These are phyloP conservation scores for Halocaridina rubra DNA, from an alignment of 2,888 invertebrate genomes.

Conservation along the genomic window DNA sequence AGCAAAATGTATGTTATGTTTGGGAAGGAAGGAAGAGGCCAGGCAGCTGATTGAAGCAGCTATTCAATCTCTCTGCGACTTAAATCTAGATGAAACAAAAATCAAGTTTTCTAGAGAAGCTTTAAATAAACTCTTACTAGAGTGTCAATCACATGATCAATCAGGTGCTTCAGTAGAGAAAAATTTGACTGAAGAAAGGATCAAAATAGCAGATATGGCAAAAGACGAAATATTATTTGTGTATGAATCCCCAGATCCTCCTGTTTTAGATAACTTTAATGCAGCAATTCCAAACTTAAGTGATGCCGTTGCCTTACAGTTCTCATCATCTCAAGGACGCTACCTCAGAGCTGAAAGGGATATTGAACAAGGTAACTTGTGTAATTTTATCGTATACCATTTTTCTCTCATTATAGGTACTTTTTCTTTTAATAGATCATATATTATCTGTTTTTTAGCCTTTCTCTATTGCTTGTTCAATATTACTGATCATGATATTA, in stretches of 20 bases:
- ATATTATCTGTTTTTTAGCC: no score
- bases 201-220: neutral
- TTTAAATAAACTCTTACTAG: constrained; percentile 9
- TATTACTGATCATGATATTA: no score
- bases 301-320: constrained; percentile 23
- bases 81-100: constrained; percentile 41
- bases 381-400: neutral
- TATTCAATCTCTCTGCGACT: neutral
- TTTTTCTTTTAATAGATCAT: no score
- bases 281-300: constrained; percentile 28
- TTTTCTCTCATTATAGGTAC: no score
- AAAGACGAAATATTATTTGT: constrained; percentile 30
- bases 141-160: constrained; percentile 16
- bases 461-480: no score
- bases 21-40: constrained; percentile 5
- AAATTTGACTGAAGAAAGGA: neutral
- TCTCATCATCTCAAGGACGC: constrained; percentile 33
- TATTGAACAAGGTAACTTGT: constrained; percentile 34
- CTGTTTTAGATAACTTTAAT: neutral
- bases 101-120: constrained; percentile 11
- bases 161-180: neutral
- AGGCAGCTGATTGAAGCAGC: constrained; percentile 16
- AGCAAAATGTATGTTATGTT: constrained; percentile 45
- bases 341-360: constrained; percentile 34
- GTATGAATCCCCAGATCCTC: constrained; percentile 29